Evolutionary conservation across 1,140 invertebrate species (phyloP), one percentile per base, ranked within the genome.

Genomic region (Brachystomella parvula): DNA sequence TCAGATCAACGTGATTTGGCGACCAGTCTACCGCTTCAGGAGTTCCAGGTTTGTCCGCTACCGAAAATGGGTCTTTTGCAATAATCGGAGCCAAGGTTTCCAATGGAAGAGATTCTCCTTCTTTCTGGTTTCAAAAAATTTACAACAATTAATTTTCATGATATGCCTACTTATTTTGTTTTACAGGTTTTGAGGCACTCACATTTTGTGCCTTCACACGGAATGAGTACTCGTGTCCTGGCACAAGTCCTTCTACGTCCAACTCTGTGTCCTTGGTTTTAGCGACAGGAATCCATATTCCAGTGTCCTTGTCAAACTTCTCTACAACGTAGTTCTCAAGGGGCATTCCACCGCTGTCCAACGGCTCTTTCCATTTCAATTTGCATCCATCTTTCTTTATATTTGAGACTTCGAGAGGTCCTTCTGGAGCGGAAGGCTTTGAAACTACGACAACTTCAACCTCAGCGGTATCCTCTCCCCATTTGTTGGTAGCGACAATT

Each of bases 141-240:
- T 6, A 6, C 19, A 39, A 9, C 35, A 9, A 9, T 39, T 39
- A 39, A 39, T 39, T 39, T 39, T 39, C 6, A 39, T 9, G 6
- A 39, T 9, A 19, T 39, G 35, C 35, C 35, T 39, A 39, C 35
- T 6, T 39, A 56, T 21, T 56, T 31, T 31, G 32, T 29, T 6
- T 60, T 60, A 12, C 9, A 60, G 30, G 24, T 60, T n/a, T 28
- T 15, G 15, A 60, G 15, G 17, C 24, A 60, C 12, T 6, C 6
- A 60, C 29, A 39, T 19, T 39, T 21, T 56, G 21, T 2, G 96
- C 96, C 75, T 94, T 95, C 1, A 99, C 95, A 65, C 96, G 84
- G 86, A 99, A 99, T 81, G 96, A 92, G 78, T 99, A 99, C 75
- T 96, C 92, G 76, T 97, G 91, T 64, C 94, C 95, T 65, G 93